Base-by-base conservation (phyloP, 2,113 vertebrate species). In the Zosterops lateralis region DNA sequence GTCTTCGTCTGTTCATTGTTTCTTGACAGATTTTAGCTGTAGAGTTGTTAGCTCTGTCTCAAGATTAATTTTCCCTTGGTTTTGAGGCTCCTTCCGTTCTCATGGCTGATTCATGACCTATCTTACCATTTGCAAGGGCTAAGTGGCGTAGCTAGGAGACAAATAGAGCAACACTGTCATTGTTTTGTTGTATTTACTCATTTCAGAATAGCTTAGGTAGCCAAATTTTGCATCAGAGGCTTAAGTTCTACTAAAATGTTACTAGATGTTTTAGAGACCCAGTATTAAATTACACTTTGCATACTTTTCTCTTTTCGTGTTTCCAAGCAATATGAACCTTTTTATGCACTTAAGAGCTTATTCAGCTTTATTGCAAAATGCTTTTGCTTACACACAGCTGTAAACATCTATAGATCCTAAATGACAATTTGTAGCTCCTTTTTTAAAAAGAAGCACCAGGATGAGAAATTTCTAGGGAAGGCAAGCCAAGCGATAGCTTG, bases 81-180 rank as follows among this genome's bases (percentile, higher is more conserved):
- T 92, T 70, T 91, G 75, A 90, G 91, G 58, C 78, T 83, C 78
- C 56, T 92, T 93, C 74, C 51, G 4, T 90, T 92, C 91, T 95
- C 78, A 77, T 62, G 84, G 71, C 71, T 91, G 87, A 79, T 83
- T 89, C 74, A 71, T 91, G 89, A 85, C 60, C 81, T 75, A 9
- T 65, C 70, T 61, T 79, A 38, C 13, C 61, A 45, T 91, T 93
- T 94, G 64, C 60, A 85, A 48, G 44, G 42, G 81, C 79, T 89
- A 25, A 91, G 60, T 71, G 64, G 47, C 1, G n/a, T 95, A 89
- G 67, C 94, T 95, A 95, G 93, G 94, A 95, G 74, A 95, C 92
- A 92, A 93, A 86, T 34, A 79, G 40, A 95, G 78, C 84, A 91
- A 92, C 60, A 26, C 44, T 87, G 38, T 53, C 61, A 21, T 91